Base-by-base conservation (phyloP, 35 echinoderm and acorn worm species). In the Stichopus chloronotus region DNA sequence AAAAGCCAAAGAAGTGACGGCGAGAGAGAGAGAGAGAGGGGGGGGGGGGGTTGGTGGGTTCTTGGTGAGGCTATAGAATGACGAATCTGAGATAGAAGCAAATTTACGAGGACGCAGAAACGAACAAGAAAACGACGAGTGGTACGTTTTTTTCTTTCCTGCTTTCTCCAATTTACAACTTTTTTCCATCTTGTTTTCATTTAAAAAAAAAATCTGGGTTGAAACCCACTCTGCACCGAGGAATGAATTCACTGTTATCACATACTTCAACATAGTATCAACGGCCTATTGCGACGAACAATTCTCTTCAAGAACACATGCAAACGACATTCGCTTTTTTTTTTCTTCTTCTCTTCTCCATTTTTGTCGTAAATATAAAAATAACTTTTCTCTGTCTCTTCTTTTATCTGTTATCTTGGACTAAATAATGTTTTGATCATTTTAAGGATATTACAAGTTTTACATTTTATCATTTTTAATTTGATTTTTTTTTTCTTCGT, bases 161-260 rank as follows among this genome's bases (percentile, higher is more conserved):
- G 86, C 61, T 89, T 72, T 53, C 52, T 89, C 13, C 58, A 89
- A 71, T 89, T 89, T 89, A 89, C 87, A 89, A 89, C 59, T 71
- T 89, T 89, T 71, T 85, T 74, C n/a, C 7, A 74, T 74, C 22
- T 74, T 43, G 30, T 43, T 43, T 43, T 43, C 30, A 43, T 43
- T 74, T 74, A 20, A 60, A 88, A 69, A 88, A 69, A 89, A 89
- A 89, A 71, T 72, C 65, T 89, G 87, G 87, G 87, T 89, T 59
- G 65, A 89, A 89, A 89, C 87, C 87, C 87, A 89, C 87, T 89
- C 87, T 89, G 87, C 87, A 89, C 87, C 59, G 87, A 65, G 87
- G 87, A 89, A 89, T 89, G 87, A 89, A 89, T 89, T 87, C 22
- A 65, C 52, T 72, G 43, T 89, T 71, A 17, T 30, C 87, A 17